phyloP scores from a whole-genome alignment of 1,140 invertebrate species.

The Drosophila sp. region DNA sequence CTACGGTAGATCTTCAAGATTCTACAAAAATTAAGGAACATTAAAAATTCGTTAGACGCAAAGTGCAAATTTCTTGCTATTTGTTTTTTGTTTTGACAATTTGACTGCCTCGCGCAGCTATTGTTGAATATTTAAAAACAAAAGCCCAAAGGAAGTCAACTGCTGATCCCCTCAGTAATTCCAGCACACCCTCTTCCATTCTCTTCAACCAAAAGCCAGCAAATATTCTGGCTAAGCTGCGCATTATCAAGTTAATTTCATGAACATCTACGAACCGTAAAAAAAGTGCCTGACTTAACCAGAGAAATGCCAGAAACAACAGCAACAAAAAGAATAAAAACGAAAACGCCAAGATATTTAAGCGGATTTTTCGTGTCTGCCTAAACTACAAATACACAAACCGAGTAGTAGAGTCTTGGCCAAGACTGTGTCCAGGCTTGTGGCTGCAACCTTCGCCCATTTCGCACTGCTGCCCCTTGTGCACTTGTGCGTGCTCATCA shows the following conservation, averaged over 20 bases:
- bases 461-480: constrained; percentile 32
- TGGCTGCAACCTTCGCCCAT: not conserved
- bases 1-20: no score
- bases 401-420: not conserved
- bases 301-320: constrained; percentile 77
- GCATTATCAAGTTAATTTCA: constrained; percentile 66
- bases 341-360: constrained; percentile 43
- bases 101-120: constrained; percentile 22
- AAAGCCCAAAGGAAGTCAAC: constrained; percentile 14
- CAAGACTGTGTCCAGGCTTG: not conserved
- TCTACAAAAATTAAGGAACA: no score
- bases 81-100: not conserved
- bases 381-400: constrained; percentile 42
- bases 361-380: constrained; percentile 62
- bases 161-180: not conserved
- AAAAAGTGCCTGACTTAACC: constrained; percentile 75
- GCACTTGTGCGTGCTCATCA: constrained; percentile 72
- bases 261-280: constrained; percentile 48
- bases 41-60: no score
- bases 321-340: not conserved
- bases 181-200: not conserved
- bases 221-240: constrained; percentile 43
- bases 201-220: not conserved
- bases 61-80: no score
- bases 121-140: constrained; percentile 56